Evolutionary conservation across 2,113 vertebrate species (phyloP).

Genomic region (Sinocyclocheilus grahami): DNA sequence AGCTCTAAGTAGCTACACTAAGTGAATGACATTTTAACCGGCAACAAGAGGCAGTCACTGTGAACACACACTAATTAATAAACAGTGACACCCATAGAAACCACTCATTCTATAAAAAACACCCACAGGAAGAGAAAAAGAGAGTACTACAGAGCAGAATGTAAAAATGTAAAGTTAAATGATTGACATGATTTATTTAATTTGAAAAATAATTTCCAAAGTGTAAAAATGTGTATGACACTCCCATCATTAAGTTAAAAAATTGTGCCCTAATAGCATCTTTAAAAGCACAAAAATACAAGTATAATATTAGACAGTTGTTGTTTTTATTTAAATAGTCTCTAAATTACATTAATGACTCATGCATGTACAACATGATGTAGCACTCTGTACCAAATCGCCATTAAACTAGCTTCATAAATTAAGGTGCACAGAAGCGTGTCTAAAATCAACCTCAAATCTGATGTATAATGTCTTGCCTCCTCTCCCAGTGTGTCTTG

Average conservation of each 20-base stretch:
- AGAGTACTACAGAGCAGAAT: too few species aligned
- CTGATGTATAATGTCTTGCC: conserved; percentile 10
- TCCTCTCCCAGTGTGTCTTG: not conserved
- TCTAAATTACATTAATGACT: not conserved
- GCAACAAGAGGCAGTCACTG: conserved; percentile 16
- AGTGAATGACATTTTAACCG: conserved; percentile 51
- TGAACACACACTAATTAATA: not conserved
- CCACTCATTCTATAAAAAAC: too few species aligned
- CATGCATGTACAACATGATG: not conserved
- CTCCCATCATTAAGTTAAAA: not conserved
- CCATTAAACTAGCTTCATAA: conserved; percentile 4
- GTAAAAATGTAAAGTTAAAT: too few species aligned
- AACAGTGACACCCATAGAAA: too few species aligned
- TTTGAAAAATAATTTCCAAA: not conserved
- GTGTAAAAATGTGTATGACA: not conserved
- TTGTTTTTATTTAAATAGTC: not conserved
- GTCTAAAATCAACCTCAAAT: not conserved
- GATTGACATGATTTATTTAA: not conserved
- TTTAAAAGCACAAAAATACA: not conserved
- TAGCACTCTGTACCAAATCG: not conserved
- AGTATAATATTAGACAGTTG: not conserved
- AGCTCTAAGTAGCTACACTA: not conserved
- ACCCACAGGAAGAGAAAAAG: too few species aligned
- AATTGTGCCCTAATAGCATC: not conserved
- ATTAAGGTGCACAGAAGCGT: not conserved